These are phyloP conservation scores for Poecilia latipinna DNA, from an alignment of 2,113 vertebrate species.

Conservation along the genomic window DNA sequence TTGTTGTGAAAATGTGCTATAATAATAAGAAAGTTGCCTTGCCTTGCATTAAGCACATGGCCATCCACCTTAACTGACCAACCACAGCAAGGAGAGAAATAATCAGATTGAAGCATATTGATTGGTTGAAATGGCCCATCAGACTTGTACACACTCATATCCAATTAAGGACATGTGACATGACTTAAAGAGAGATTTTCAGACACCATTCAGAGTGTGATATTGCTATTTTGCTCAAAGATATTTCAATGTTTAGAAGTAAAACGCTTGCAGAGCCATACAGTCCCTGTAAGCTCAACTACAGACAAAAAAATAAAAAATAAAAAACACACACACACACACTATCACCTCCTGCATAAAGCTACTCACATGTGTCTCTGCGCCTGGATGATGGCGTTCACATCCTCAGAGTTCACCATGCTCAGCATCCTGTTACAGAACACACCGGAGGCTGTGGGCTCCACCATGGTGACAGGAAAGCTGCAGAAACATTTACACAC, in stretches of 20 bases:
- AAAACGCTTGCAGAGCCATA: not conserved
- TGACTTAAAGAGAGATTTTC: not conserved
- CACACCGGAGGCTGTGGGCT: constrained; percentile 88
- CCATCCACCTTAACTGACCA: too few relatives aligned
- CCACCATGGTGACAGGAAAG: constrained; percentile 75
- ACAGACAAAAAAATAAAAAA: too few relatives aligned
- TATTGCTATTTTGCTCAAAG: not conserved
- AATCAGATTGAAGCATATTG: too few relatives aligned
- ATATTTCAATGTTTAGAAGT: not conserved
- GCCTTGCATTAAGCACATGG: too few relatives aligned
- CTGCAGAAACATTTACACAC: constrained; percentile 25
- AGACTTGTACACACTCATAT: too few relatives aligned
- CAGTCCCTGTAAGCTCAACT: too few relatives aligned
- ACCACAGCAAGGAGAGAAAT: too few relatives aligned
- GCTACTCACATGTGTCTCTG: constrained; percentile 96
- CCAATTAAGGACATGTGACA: too few relatives aligned
- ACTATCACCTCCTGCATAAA: not conserved
- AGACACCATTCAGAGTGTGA: not conserved
- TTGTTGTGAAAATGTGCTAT: too few relatives aligned
- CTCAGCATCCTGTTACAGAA: constrained; percentile 94
- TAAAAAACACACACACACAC: too few relatives aligned
- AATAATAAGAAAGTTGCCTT: too few relatives aligned
- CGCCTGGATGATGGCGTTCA: constrained; percentile 96
- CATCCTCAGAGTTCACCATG: constrained; percentile 96
- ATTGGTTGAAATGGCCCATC: too few relatives aligned